Percentiles rank a stretch among this genome's conserved stretches.
Evolutionary conservation across 2,797 vertebrate species (phyloP).

Genomic region (Halcyon chelicuti): DNA sequence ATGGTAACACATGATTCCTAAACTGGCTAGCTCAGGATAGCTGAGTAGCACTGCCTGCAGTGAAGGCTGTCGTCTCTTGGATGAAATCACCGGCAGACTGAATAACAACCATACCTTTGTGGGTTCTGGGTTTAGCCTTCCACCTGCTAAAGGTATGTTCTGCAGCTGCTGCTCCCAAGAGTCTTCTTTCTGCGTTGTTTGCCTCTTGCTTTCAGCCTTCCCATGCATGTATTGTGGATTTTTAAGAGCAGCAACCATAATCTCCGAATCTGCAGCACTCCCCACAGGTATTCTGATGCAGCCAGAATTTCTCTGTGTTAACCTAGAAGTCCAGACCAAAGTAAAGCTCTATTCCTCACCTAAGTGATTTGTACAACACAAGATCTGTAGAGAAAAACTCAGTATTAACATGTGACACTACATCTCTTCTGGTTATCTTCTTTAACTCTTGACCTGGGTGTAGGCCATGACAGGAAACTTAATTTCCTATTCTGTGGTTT

Average conservation of each 20-base stretch:
- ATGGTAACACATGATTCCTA: too few relatives aligned
- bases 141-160: rapidly evolving
- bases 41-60: not conserved
- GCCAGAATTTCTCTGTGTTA: not conserved
- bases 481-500: not conserved
- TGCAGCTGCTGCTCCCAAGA: not conserved
- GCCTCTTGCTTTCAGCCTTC: not conserved
- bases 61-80: too few relatives aligned
- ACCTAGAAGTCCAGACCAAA: not conserved
- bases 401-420: not conserved
- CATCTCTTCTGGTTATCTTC: not conserved
- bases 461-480: not conserved
- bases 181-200: too few relatives aligned
- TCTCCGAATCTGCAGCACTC: not conserved
- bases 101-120: rapidly evolving
- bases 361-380: not conserved
- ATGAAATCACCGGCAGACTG: not conserved
- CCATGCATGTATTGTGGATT: not conserved
- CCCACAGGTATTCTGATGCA: not conserved
- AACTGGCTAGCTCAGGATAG: rapidly evolving
- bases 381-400: not conserved
- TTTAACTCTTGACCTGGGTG: not conserved
- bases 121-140: not conserved
- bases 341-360: not conserved
- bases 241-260: not conserved